phyloP scores from a whole-genome alignment of 2,113 vertebrate genomes.

The Misgurnus anguillicaudatus region DNA sequence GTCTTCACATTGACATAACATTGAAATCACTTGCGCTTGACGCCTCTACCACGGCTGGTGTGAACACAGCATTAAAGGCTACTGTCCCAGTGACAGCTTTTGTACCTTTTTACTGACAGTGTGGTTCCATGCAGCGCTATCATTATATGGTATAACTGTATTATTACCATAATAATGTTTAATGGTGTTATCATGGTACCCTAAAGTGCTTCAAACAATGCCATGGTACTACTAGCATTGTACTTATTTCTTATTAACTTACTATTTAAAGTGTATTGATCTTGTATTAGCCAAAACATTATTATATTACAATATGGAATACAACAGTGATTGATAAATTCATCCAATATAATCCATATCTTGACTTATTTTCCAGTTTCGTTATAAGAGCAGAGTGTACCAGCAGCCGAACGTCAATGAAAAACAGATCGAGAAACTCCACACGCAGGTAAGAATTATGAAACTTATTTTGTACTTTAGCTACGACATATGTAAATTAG shows the following conservation, averaged over 20 bases:
- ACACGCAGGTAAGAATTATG: constrained; percentile 56
- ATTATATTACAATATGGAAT: neutral
- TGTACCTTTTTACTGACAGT: too few relatives aligned
- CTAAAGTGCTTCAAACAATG: too few relatives aligned
- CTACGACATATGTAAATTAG: constrained; percentile 2
- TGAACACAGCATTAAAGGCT: too few relatives aligned
- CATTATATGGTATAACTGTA: too few relatives aligned
- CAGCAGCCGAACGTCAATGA: constrained; percentile 60
- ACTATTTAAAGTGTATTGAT: neutral
- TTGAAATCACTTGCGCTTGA: too few relatives aligned
- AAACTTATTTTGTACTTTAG: neutral
- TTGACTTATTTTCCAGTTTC: constrained; percentile 51
- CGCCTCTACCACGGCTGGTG: too few relatives aligned
- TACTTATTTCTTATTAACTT: too few relatives aligned
- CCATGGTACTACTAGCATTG: too few relatives aligned
- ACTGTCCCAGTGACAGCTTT: too few relatives aligned
- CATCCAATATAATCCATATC: neutral
- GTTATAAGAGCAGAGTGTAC: constrained; percentile 63
- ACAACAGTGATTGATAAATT: neutral
- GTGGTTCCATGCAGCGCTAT: too few relatives aligned
- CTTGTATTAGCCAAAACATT: neutral
- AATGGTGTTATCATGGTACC: too few relatives aligned
- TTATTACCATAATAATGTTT: neutral
- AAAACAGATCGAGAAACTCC: constrained; percentile 60
- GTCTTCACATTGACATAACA: too few relatives aligned